Conservation (phyloP, 2,797 vertebrate species). For the Acanthurus leucopareius region DNA sequence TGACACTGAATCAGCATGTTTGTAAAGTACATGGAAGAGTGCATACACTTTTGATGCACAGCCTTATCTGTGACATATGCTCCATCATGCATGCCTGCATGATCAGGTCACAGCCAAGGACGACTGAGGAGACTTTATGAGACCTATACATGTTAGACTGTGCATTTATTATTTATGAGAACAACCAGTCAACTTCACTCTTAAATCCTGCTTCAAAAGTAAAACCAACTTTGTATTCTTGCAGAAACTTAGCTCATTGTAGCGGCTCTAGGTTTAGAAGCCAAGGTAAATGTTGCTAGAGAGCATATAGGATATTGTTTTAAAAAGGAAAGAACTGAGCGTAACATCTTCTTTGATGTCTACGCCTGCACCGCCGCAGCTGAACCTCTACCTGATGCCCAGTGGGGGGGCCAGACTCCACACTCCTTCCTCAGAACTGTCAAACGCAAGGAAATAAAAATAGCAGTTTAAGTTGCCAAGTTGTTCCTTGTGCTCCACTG, state of each 20-base stretch:
- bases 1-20: conserved; percentile 70
- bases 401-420: conserved; percentile 38
- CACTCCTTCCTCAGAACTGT: conserved; percentile 26
- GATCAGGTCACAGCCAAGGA: conserved; percentile 60
- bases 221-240: conserved; percentile 7
- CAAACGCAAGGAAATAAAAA: conserved; percentile 51
- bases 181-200: background rate
- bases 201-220: background rate
- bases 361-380: conserved; percentile 18
- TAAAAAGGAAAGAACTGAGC: conserved; percentile 29
- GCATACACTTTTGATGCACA: background rate
- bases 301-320: conserved; percentile 25
- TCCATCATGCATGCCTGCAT: conserved; percentile 44
- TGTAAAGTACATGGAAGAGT: conserved; percentile 27
- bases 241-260: conserved; percentile 21
- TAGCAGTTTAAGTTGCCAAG: conserved; percentile 45
- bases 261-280: conserved; percentile 12
- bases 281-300: conserved; percentile 32
- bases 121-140: conserved; percentile 22
- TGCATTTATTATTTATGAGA: conserved; percentile 20
- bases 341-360: conserved; percentile 54
- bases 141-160: background rate
- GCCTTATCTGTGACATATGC: conserved; percentile 33
- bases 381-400: conserved; percentile 44
- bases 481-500: conserved; percentile 28